Evolutionary conservation across 2,113 vertebrate genomes (phyloP).

Genomic region (Haemorhous mexicanus): DNA sequence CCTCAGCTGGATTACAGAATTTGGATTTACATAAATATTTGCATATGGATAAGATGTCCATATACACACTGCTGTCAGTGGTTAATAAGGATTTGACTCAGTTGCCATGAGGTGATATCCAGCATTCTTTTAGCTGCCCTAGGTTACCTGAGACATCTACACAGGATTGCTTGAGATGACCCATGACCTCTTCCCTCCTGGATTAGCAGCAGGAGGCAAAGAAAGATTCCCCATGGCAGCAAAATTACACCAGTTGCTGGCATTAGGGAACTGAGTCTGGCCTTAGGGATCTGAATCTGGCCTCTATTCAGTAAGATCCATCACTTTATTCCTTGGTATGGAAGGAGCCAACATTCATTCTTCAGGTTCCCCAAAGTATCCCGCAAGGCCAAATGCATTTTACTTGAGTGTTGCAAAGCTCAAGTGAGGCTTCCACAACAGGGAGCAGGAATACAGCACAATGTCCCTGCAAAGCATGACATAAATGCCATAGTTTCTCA

Average conservation of each 20-base stretch:
- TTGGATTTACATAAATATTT: background rate
- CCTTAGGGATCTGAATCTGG: background rate
- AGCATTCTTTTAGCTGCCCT: background rate
- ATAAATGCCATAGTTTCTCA: background rate
- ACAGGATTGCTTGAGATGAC: background rate
- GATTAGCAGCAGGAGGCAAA: background rate
- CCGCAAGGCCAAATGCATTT: background rate
- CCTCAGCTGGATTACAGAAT: background rate
- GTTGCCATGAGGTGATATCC: background rate
- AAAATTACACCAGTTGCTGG: background rate
- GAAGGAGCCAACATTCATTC: background rate
- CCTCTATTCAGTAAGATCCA: background rate
- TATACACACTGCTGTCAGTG: background rate
- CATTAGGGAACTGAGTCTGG: background rate
- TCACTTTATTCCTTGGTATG: background rate
- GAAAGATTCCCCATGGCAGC: background rate
- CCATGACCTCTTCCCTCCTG: background rate
- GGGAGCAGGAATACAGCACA: background rate
- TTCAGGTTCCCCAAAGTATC: background rate
- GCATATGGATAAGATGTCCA: background rate
- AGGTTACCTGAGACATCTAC: background rate
- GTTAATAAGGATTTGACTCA: background rate
- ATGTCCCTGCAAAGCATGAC: background rate
- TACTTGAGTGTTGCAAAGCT: background rate
- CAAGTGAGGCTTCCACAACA: background rate